Base-by-base conservation (phyloP, 2,797 vertebrate genomes). In the Danionella dracula region DNA sequence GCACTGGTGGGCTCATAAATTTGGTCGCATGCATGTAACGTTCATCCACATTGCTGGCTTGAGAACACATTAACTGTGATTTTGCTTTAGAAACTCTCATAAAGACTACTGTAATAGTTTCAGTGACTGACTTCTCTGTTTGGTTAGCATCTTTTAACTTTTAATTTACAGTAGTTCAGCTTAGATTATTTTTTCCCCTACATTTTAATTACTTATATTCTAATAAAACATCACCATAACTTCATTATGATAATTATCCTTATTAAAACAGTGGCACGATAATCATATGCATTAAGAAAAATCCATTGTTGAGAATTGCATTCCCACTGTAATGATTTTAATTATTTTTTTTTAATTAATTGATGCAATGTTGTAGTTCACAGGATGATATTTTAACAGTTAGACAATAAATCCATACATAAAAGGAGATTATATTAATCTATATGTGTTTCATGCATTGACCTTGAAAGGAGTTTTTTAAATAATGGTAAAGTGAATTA, bases 1-100 rank as follows among this genome's bases (percentile, higher is more conserved):
- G 79, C 85, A 82, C 81, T 82, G 84, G 83, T 85, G 81, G 81
- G 81, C 82, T 81, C 80, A 79, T 82, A 85, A 84, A 83, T 74
- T 72, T 40, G 72, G 78, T 67, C 72, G 54, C 80, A 63, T 79
- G 41, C 68, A 29, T 65, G 42, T 56, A 32, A 8, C 21, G 13
- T 21, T 40, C 48, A 54, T 32, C 31, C 42, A 54, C 48, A 50
- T n/a, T 35, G 38, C 29, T 34, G 23, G 8, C 42, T 34, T 20
- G n/a, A 15, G 9, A 10, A 31, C 8, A 11, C 17, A 13, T 35
- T 59, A 45, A 27, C 20, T 58, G 13, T 8, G 38, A 31, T 34
- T 20, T 32, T 15, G 4, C 1, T 13, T 17, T 38, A 58, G 27
- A 10, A 13, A 12, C 1, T 56, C 12, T 20, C 11, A 9, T 15